Evolutionary conservation across 2,888 invertebrate genomes (phyloP).

Genomic region (Eubasilissa splendida): DNA sequence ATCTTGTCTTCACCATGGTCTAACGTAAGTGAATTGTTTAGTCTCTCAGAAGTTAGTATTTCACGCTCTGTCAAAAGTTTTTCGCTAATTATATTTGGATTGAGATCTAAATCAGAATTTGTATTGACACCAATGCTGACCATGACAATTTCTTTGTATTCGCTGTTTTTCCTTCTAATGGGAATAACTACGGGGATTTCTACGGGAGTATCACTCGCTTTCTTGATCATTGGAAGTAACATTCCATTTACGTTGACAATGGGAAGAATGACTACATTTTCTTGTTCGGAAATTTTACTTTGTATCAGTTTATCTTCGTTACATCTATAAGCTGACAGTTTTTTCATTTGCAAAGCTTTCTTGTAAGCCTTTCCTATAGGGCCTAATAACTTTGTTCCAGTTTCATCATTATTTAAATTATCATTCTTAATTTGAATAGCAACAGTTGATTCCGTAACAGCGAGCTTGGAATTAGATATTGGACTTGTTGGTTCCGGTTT

Average conservation of each 20-base stretch:
- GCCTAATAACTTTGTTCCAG: slow-evolving; percentile 65
- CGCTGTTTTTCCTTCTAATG: slow-evolving; percentile 66
- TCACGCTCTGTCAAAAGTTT: slow-evolving; percentile 60
- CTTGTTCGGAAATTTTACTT: slow-evolving; percentile 71
- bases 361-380: slow-evolving; percentile 76
- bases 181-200: slow-evolving; percentile 50
- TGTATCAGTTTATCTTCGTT: slow-evolving; percentile 72
- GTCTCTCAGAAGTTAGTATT: slow-evolving; percentile 58
- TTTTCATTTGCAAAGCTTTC: slow-evolving; percentile 70
- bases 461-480: slow-evolving; percentile 31
- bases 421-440: slow-evolving; percentile 17
- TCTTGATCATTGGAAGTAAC: slow-evolving; percentile 59
- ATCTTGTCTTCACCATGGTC: slow-evolving; percentile 80
- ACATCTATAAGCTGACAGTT: slow-evolving; percentile 70
- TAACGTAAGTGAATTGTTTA: slow-evolving; percentile 15
- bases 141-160: slow-evolving; percentile 76
- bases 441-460: background rate
- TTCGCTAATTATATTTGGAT: slow-evolving; percentile 43
- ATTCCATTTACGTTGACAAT: slow-evolving; percentile 73
- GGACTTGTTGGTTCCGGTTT: background rate
- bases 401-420: background rate
- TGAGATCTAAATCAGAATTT: slow-evolving; percentile 65
- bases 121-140: slow-evolving; percentile 80
- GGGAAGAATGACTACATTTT: slow-evolving; percentile 69
- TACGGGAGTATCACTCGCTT: slow-evolving; percentile 39